These are phyloP conservation scores for Catamblyrhynchus diadema DNA, from an alignment of 2,797 vertebrate species.

Conservation along the genomic window DNA sequence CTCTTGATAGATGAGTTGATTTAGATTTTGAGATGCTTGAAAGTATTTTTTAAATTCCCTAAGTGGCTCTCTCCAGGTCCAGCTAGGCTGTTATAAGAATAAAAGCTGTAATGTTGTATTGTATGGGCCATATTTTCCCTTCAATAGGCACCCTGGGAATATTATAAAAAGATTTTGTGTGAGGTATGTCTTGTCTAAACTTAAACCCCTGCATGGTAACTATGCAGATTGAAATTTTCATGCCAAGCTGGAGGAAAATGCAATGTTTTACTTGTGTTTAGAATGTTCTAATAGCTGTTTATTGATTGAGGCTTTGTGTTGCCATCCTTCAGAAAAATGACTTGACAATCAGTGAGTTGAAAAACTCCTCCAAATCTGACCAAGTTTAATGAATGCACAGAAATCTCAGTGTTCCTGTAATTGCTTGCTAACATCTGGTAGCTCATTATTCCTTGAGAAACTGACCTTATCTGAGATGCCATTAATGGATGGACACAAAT, in stretches of 20 bases:
- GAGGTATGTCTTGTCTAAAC: neutral
- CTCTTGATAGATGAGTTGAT: neutral
- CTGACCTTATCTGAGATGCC: neutral
- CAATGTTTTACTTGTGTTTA: neutral
- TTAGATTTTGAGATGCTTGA: conserved; percentile 7
- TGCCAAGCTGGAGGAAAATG: neutral
- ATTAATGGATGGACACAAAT: neutral
- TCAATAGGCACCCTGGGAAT: neutral
- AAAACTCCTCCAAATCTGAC: neutral
- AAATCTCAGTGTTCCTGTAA: neutral
- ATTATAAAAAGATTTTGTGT: neutral
- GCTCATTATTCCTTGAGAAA: neutral
- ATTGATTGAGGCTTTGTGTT: neutral
- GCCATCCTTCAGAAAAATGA: neutral
- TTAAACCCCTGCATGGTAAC: neutral
- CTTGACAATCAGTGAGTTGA: neutral
- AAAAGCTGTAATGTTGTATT: neutral
- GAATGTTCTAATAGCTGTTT: neutral
- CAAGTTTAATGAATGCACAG: neutral
- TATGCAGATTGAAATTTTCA: neutral
- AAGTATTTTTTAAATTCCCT: neutral
- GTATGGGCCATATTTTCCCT: neutral
- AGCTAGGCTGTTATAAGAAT: neutral
- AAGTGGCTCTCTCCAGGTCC: neutral
- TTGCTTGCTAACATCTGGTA: neutral